Base-by-base conservation (phyloP, 2,113 vertebrate species). In the Polyodon spathula region DNA sequence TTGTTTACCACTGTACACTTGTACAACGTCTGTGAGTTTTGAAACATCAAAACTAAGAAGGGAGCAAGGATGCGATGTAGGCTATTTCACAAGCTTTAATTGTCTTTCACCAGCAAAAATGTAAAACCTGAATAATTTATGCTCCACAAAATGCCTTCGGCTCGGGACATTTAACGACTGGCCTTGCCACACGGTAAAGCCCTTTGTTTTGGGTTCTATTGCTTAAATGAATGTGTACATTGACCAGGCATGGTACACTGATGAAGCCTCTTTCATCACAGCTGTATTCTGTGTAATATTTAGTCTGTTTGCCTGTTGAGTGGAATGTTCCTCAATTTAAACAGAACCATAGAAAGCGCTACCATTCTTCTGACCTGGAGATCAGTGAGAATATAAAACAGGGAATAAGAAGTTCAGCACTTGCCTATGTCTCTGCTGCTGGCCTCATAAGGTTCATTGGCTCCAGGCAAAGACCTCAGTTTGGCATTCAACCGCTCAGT, bases 401-500 rank as follows among this genome's bases (percentile, higher is more conserved):
- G 54, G 39, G 52, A 2, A 41, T 8, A 58, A 37, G 17, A 8
- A 46, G 37, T 27, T 46, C 17, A 6, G n/a, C 58, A 77, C 88
- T 92, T 84, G 86, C 94, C 95, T 65, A 94, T 84, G 76, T 97
- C 91, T 81, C 68, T 86, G 68, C 70, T 67, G 71, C 88, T 97
- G 46, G 83, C 82, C 84, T 97, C 93, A 51, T 95, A 97, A 5
- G 92, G 92, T 62, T 95, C 93, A 44, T 77, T 86, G 66, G 87
- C 74, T 67, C 78, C 87, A 58, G 93, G 89, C 71, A 97, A 87
- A 64, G 86, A 75, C 77, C 81, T 90, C 63, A 95, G 80, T 72
- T 74, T 93, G 73, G 84, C 80, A 65, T 86, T 91, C 65, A 94
- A 81, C 41, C 90, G 81, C 73, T 97, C 93, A 52, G 88, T 83